Evolutionary conservation across 2,797 vertebrate genomes (phyloP), one percentile per base, ranked within the genome.

Genomic region (Ceryle rudis): DNA sequence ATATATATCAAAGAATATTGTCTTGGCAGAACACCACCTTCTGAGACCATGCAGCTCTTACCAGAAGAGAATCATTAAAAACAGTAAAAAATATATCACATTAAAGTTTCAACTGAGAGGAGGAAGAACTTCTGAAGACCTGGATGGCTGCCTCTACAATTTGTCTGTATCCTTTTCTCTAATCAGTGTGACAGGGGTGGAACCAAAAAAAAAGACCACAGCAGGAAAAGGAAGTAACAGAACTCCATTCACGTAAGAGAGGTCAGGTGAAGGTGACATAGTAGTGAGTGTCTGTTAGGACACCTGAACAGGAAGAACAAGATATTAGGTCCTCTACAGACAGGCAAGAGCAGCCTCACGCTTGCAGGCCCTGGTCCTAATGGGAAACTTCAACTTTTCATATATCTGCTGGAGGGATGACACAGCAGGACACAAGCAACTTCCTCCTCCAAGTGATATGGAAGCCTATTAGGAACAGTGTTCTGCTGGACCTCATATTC

Each of bases 311-410:
- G 46, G 39, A 87, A 57, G 14, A 70, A 35, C 5, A 62, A 87
- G 46, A 20, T 16, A 79, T 54, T 20, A 51, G 70, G 22, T 10
- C 26, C 29, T 62, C 52, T 11, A 66, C 9, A 71, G n/a, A 49
- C 0, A 46, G 23, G 20, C 0, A 42, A 25, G 26, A 84, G 39
- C 31, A 81, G 47, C 19, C 20, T 79, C 70, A 49, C 2, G 2
- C 28, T 51, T 25, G 26, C 25, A 51, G 33, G 19, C 28, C 9
- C 11, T 35, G 11, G 19, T 54, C n/a, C 17, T 72, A 72, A 18
- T 1, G 4, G 21, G 31, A 18, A 73, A 13, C 21, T 73, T 66
- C 14, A 61, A 6, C 8, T 46, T 42, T 23, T 33, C 44, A 2
- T 5, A 0, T 21, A 44, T 9, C 14, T 42, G 3, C 9, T 47